Base-by-base conservation (phyloP, 2,113 vertebrate species). In the Malurus melanocephalus region DNA sequence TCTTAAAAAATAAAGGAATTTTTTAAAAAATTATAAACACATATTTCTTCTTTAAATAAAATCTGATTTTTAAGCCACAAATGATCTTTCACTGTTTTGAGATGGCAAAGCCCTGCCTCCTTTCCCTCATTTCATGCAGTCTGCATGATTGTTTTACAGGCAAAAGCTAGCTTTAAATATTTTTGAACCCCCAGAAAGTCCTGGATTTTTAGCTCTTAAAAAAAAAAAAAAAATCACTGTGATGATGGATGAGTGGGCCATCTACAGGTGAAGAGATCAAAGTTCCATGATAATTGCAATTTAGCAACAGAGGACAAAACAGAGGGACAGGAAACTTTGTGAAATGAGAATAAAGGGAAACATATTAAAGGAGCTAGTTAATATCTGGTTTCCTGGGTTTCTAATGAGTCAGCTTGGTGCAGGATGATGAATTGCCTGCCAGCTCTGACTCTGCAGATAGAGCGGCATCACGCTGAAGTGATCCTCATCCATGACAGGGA, bases 351-450 rank as follows among this genome's bases (percentile, higher is more conserved):
- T 85, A 89, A 89, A 73, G 40, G 46, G 55, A 91, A 84, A 78
- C 13, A 20, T 57, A 78, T 80, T 68, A 42, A 61, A 91, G 42
- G 42, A 75, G 65, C 24, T 78, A 80, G 86, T 94, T 92, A 93
- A 88, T 93, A 75, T 81, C 57, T 78, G 48, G 62, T 53, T 91
- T 89, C 45, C 51, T 57, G 42, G 32, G 49, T 81, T 92, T 92
- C 76, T 93, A 95, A 92, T 74, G 85, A 95, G 80, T 84, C 65
- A 86, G 11, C 57, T 57, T 88, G 48, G 53, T 3, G 5, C 55
- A 57, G 43, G 46, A 65, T 92, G 93, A 94, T 89, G 61, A 92
- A 95, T 93, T 78, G 85, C 77, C 91, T 92, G 93, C 83, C 94
- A 94, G 49, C 33, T 72, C 85, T 91, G 42, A 75, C 93, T 89